Evolutionary conservation across 2,797 vertebrate genomes (phyloP).

Genomic region (Heteromormyrus szaboi): DNA sequence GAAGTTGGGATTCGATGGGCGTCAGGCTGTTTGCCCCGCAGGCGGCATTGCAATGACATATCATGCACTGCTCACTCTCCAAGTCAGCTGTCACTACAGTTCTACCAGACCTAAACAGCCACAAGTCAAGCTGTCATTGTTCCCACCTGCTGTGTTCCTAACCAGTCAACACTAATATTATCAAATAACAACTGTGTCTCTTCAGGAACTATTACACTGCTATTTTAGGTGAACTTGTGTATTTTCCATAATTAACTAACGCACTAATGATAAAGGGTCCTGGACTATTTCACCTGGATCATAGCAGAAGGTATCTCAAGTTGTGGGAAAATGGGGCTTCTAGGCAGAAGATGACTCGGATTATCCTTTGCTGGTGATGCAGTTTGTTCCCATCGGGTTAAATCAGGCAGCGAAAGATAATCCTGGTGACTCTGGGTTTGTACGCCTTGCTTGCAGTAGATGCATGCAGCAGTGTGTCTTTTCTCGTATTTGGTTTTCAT

Average conservation of each 20-base stretch:
- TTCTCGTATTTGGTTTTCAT: not conserved
- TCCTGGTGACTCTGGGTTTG: not conserved
- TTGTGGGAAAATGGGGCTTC: not conserved
- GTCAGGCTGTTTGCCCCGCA: not conserved
- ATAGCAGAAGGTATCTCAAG: not conserved
- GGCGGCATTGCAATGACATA: not conserved
- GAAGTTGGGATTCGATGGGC: not conserved
- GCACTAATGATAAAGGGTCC: not conserved
- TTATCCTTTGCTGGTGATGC: not conserved
- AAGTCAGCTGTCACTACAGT: not conserved
- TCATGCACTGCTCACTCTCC: not conserved
- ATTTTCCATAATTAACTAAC: not conserved
- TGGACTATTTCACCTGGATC: not conserved
- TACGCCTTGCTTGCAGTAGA: not conserved
- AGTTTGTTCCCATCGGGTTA: not conserved
- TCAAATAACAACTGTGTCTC: not conserved
- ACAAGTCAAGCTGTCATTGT: not conserved
- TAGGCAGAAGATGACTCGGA: not conserved
- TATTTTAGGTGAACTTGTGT: not conserved
- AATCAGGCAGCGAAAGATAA: not conserved
- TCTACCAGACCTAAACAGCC: not conserved
- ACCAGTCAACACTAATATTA: not conserved
- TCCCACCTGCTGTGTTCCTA: not conserved
- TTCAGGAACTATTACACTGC: not conserved
- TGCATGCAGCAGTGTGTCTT: not conserved